Conservation (phyloP, 2,888 invertebrate genomes). For the Leptinotarsa juncta region DNA sequence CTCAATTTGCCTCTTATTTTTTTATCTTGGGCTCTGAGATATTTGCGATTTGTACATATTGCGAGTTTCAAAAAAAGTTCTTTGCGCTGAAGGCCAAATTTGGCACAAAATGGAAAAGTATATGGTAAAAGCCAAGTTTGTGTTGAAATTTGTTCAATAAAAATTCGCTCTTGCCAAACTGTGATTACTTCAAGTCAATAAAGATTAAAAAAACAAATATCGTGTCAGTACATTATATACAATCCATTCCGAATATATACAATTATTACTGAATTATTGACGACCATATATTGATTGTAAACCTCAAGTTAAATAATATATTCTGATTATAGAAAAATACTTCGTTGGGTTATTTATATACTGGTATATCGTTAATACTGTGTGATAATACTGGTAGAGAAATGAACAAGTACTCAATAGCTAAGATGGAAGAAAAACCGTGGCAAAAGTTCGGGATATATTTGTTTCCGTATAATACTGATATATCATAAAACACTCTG, state of each 20-base stretch:
- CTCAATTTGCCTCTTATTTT: too few species aligned
- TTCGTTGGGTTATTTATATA: not conserved
- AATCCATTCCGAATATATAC: not conserved
- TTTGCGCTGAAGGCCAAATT: too few species aligned
- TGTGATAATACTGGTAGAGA: constrained; percentile 3
- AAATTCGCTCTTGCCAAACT: too few species aligned
- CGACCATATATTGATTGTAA: not conserved
- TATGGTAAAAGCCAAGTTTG: too few species aligned
- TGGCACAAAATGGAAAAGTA: too few species aligned
- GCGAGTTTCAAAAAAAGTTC: too few species aligned
- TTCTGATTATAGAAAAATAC: not conserved
- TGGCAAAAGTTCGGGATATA: not conserved
- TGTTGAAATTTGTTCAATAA: too few species aligned
- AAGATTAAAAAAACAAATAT: too few species aligned
- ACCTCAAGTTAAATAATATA: not conserved
- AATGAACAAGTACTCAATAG: not conserved
- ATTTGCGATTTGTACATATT: too few species aligned
- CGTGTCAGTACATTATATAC: not conserved
- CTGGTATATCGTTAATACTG: constrained; percentile 2
- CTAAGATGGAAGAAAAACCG: not conserved
- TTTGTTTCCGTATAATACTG: constrained; percentile 5
- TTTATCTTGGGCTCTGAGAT: too few species aligned
- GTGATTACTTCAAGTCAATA: too few species aligned
- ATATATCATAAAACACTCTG: constrained; percentile 12
- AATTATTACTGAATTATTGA: not conserved